These are phyloP conservation scores for Benthosema pterotum DNA, from an alignment of 2,797 vertebrate genomes.

Conservation along the genomic window DNA sequence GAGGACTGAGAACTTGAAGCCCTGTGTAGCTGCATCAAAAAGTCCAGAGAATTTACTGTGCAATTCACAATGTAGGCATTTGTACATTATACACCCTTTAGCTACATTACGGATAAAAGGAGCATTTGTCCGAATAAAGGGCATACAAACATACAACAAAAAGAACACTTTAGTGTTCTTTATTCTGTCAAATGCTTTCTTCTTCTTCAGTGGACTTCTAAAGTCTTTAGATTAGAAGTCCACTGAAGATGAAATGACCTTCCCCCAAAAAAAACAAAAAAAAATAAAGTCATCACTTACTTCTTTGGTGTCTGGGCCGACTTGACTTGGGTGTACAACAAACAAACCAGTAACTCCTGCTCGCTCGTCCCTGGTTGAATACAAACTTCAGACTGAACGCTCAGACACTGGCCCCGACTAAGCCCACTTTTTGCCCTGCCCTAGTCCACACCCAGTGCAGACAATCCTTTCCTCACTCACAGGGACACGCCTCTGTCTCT, in stretches of 20 bases:
- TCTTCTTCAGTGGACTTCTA: too few relatives aligned
- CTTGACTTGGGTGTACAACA: constrained; percentile 21
- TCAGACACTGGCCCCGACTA: constrained; percentile 56
- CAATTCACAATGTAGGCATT: too few relatives aligned
- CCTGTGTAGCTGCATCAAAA: background rate
- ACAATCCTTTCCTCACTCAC: constrained; percentile 54
- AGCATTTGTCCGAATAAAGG: too few relatives aligned
- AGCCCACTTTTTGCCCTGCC: constrained; percentile 67
- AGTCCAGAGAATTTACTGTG: background rate
- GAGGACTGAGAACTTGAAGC: too few relatives aligned
- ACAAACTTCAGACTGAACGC: constrained; percentile 64
- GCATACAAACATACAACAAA: background rate
- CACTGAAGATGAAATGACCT: too few relatives aligned
- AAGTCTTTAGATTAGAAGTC: too few relatives aligned
- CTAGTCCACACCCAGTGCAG: constrained; percentile 67
- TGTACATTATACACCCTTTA: too few relatives aligned
- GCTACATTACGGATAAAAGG: too few relatives aligned
- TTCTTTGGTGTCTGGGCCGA: constrained; percentile 32
- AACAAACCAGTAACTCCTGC: constrained; percentile 51
- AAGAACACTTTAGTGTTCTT: too few relatives aligned
- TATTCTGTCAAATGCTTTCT: too few relatives aligned
- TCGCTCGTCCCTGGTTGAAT: constrained; percentile 44
- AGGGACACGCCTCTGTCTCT: constrained; percentile 17
- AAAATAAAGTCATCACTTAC: constrained; percentile 52
- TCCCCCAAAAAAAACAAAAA: background rate